A percentile compares a stretch with the other conserved stretches of the same genome.
phyloP scores from a whole-genome alignment of 1,140 invertebrate species.

The Micrasema minimum region DNA sequence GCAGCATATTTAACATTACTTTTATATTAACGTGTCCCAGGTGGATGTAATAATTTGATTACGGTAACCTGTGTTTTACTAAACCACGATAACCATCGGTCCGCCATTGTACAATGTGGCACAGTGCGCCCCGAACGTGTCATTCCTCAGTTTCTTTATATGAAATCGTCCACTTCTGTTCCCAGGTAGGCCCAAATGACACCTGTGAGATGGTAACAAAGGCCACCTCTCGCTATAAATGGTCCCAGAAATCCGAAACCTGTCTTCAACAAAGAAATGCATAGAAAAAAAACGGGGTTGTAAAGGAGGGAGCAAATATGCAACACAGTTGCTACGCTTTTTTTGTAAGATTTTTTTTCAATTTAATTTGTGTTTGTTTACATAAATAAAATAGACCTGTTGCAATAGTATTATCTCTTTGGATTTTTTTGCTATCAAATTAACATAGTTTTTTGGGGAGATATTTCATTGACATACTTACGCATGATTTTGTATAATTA shows the following conservation, averaged over 20 bases:
- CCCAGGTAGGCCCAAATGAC: constrained; percentile 30
- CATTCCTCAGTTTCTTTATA: constrained; percentile 16
- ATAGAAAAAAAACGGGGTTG: constrained; percentile 9
- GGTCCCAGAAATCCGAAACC: constrained; percentile 23
- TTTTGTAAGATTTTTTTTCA: constrained; percentile 21
- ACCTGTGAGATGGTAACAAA: constrained; percentile 31
- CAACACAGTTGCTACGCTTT: constrained; percentile 26
- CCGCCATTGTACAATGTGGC: background rate
- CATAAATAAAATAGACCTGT: constrained; percentile 15
- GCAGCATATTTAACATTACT: too few relatives aligned
- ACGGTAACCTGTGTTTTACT: constrained; percentile 5
- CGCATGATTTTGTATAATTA: too few relatives aligned
- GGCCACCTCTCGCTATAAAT: constrained; percentile 13
- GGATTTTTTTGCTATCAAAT: background rate
- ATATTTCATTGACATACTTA: too few relatives aligned
- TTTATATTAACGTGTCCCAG: too few relatives aligned
- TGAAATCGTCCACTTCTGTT: constrained; percentile 18
- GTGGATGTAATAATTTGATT: constrained; percentile 14
- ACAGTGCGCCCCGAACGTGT: constrained; percentile 23
- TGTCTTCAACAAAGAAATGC: constrained; percentile 22
- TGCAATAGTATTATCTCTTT: background rate
- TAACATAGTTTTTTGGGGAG: constrained; percentile 2
- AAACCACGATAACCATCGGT: constrained; percentile 10
- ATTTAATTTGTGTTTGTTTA: constrained; percentile 19
- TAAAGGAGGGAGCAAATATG: constrained; percentile 17